Conservation (phyloP, 1,140 invertebrate genomes). For the Anadara kagoshimensis region DNA sequence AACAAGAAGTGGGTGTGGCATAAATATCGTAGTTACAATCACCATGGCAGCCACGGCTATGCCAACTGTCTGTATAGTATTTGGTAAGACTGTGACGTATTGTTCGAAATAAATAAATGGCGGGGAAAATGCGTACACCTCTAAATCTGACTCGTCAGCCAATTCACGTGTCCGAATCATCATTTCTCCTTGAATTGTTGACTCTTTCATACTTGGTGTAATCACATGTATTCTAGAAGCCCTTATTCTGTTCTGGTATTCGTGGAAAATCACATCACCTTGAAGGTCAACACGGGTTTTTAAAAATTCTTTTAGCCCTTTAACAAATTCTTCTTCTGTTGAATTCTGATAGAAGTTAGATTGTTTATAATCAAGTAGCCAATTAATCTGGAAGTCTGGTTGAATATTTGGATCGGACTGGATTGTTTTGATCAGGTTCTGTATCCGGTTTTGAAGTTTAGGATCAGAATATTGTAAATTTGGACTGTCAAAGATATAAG, state of each 20-base stretch:
- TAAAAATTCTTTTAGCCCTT: slow-evolving; percentile 83
- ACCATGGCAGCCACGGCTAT: slow-evolving; percentile 96
- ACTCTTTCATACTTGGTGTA: slow-evolving; percentile 42
- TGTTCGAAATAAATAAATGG: slow-evolving; percentile 75
- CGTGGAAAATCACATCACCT: slow-evolving; percentile 90
- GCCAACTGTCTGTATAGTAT: slow-evolving; percentile 93
- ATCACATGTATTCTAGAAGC: slow-evolving; percentile 67
- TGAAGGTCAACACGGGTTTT: slow-evolving; percentile 74
- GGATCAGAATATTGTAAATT: slow-evolving; percentile 3
- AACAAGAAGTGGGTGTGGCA: slow-evolving; percentile 94
- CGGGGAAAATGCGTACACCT: slow-evolving; percentile 56
- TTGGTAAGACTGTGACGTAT: slow-evolving; percentile 93
- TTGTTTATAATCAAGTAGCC: slow-evolving; percentile 88
- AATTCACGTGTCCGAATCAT: slow-evolving; percentile 61
- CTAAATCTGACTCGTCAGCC: slow-evolving; percentile 45
- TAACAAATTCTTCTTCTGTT: slow-evolving; percentile 81
- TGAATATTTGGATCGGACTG: slow-evolving; percentile 11
- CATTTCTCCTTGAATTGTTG: slow-evolving; percentile 51
- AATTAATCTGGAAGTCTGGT: slow-evolving; percentile 67
- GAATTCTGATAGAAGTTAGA: slow-evolving; percentile 67
- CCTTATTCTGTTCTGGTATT: slow-evolving; percentile 85
- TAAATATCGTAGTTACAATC: slow-evolving; percentile 96
- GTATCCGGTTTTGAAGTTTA: slow-evolving; percentile 11
- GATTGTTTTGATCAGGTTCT: slow-evolving; percentile 6
- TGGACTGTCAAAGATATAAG: not conserved